Conservation (phyloP, 2,888 invertebrate genomes). For the Caenorhabditis becei region DNA sequence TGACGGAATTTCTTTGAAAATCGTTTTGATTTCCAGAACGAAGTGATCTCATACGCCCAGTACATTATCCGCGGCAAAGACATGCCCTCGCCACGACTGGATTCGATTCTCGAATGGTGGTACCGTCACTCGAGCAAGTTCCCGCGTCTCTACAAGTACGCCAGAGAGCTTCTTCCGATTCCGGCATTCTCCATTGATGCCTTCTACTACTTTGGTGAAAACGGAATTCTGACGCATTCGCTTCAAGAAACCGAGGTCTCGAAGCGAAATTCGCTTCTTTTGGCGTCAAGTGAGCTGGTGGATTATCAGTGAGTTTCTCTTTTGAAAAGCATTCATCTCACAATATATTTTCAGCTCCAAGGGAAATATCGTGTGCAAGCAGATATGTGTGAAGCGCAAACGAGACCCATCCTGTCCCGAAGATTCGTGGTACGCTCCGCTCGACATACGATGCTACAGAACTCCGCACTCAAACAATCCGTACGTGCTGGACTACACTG, state of each 20-base stretch:
- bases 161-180: slow-evolving; percentile 27
- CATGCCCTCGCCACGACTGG: neutral
- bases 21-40: slow-evolving; percentile 17
- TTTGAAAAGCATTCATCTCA: too few species aligned
- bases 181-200: slow-evolving; percentile 41
- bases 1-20: neutral
- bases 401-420: slow-evolving; percentile 13
- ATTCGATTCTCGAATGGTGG: slow-evolving; percentile 31
- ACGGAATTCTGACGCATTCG: slow-evolving; percentile 25
- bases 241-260: slow-evolving; percentile 16
- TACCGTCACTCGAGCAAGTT: neutral
- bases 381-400: slow-evolving; percentile 46
- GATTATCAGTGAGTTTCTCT: slow-evolving; percentile 17
- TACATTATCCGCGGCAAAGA: neutral
- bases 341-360: slow-evolving; percentile 32
- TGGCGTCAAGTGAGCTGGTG: slow-evolving; percentile 28
- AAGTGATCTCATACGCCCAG: neutral
- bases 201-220: slow-evolving; percentile 31
- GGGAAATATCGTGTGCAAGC: slow-evolving; percentile 11
- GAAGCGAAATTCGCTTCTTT: slow-evolving; percentile 18
- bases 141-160: slow-evolving; percentile 20
- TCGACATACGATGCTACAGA: slow-evolving; percentile 9
- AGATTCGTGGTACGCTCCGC: slow-evolving; percentile 31
- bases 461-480: too few species aligned
- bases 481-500: too few species aligned